Conservation (phyloP, 2,797 vertebrate genomes). For the Danio tinwini region DNA sequence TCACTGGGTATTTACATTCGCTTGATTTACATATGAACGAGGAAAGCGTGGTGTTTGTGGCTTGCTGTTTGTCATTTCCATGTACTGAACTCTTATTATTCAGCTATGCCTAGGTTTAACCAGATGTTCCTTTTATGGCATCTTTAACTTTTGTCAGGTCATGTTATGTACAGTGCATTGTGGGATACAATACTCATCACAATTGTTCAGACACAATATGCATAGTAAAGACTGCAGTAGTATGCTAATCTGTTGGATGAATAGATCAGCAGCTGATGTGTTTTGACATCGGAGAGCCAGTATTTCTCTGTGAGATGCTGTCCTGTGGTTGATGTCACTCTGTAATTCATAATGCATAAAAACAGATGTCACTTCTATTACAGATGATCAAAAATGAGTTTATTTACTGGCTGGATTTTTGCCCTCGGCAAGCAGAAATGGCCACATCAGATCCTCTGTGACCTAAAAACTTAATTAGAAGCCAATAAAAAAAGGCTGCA, state of each 20-base stretch:
- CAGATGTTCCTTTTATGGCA: no score
- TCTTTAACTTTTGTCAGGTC: no score
- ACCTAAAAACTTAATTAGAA: not conserved
- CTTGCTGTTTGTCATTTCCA: no score
- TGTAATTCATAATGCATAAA: constrained; percentile 21
- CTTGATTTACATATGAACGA: no score
- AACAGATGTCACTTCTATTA: constrained; percentile 16
- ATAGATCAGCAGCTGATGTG: constrained; percentile 1
- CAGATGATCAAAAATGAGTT: not conserved
- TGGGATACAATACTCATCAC: no score
- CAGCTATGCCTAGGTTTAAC: no score
- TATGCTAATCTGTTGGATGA: not conserved
- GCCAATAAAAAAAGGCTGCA: constrained; percentile 1
- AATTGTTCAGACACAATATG: no score
- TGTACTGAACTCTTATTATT: no score
- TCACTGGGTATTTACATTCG: no score
- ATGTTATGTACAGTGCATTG: no score
- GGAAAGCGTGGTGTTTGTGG: no score
- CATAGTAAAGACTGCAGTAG: no score
- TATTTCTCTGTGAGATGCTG: constrained; percentile 1
- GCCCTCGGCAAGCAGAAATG: not conserved
- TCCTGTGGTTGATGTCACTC: not conserved
- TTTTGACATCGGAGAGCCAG: constrained; percentile 10
- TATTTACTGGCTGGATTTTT: not conserved
- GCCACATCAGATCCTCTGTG: not conserved